phyloP scores from a whole-genome alignment of 2,888 invertebrate genomes.

The Eristalis arbustorum region DNA sequence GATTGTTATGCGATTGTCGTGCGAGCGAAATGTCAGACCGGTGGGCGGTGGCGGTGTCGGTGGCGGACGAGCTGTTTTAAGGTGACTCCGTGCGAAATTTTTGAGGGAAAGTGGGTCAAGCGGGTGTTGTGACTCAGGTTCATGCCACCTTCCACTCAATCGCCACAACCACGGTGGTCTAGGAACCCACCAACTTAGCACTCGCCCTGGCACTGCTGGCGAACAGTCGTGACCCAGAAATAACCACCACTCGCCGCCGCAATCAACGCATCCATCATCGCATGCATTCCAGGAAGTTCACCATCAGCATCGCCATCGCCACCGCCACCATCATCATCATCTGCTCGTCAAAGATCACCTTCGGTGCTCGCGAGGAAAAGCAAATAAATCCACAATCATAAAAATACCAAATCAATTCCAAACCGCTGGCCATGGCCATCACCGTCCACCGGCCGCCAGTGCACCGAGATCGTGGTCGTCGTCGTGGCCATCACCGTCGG shows the following conservation, averaged over 20 bases:
- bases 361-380: conserved; percentile 17
- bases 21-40: neutral
- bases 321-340: conserved; percentile 28
- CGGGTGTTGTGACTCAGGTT: neutral
- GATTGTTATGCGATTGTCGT: neutral
- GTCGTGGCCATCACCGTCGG: conserved; percentile 30
- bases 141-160: too few species aligned
- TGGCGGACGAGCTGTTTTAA: neutral
- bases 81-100: neutral
- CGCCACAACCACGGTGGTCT: too few species aligned
- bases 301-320: neutral
- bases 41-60: neutral
- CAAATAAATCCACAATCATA: conserved; percentile 54
- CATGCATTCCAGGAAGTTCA: neutral
- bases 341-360: conserved; percentile 22
- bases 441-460: neutral
- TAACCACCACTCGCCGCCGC: neutral
- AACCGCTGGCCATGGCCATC: conserved; percentile 38
- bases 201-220: neutral
- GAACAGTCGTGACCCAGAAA: conserved; percentile 19
- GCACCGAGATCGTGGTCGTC: too few species aligned
- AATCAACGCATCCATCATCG: neutral
- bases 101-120: neutral
- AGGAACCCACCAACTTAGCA: neutral
- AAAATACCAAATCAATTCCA: conserved; percentile 61